A percentile compares a stretch with the other conserved stretches of the same genome.
Evolutionary conservation across 1,140 invertebrate genomes (phyloP).

Genomic region (Archivesica marissinica): DNA sequence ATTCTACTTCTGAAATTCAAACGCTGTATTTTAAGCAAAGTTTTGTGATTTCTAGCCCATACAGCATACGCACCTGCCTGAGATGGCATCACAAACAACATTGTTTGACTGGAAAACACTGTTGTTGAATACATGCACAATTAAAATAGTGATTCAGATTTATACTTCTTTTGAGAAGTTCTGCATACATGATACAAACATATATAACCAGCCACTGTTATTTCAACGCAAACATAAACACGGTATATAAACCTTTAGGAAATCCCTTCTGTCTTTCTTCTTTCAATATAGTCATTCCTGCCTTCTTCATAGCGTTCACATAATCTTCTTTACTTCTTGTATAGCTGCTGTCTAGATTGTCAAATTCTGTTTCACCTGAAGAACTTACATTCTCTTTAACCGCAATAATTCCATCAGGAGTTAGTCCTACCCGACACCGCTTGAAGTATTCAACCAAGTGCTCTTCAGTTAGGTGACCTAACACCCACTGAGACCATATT

Average conservation of each 20-base stretch:
- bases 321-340: constrained; percentile 89
- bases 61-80: too few relatives aligned
- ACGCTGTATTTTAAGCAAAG: too few relatives aligned
- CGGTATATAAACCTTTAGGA: constrained; percentile 95
- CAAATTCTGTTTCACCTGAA: constrained; percentile 88
- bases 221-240: constrained; percentile 96
- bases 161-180: too few relatives aligned
- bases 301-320: constrained; percentile 88
- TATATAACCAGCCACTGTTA: constrained; percentile 62
- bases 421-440: constrained; percentile 89
- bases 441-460: constrained; percentile 94
- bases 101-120: too few relatives aligned
- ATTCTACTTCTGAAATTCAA: too few relatives aligned
- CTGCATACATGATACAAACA: background rate
- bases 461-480: constrained; percentile 94
- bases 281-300: constrained; percentile 91
- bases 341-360: constrained; percentile 95
- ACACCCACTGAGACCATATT: constrained; percentile 99
- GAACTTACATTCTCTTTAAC: constrained; percentile 97
- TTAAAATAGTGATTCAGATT: too few relatives aligned
- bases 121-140: too few relatives aligned
- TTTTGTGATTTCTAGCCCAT: too few relatives aligned
- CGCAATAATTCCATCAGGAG: constrained; percentile 91
- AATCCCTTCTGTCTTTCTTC: constrained; percentile 94
- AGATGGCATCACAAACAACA: too few relatives aligned